A percentile compares a stretch with the other conserved stretches of the same genome.
Evolutionary conservation across 2,113 vertebrate species (phyloP).

Genomic region (Campylorhamphus procurvoides): DNA sequence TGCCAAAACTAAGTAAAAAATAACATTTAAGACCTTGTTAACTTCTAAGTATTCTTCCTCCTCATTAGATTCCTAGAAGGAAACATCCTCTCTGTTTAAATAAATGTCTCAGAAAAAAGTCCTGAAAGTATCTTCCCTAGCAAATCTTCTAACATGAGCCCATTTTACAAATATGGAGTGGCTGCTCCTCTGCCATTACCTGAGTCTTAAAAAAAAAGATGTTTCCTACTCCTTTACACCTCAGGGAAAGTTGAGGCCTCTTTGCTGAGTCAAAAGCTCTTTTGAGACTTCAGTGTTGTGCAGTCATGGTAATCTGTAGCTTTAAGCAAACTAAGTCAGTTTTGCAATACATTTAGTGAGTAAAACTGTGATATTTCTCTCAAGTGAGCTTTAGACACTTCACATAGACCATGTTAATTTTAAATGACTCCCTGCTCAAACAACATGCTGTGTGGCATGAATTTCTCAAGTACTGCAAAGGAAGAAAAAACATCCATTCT

Average conservation of each 20-base stretch:
- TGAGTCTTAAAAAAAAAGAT: not conserved
- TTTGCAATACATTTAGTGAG: not conserved
- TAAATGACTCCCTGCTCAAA: not conserved
- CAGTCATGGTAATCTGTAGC: not conserved
- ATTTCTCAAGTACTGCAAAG: not conserved
- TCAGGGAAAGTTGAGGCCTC: not conserved
- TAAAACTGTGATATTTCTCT: not conserved
- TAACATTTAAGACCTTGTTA: not conserved
- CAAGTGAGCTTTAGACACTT: not conserved
- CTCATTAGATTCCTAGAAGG: not conserved
- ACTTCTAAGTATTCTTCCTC: not conserved
- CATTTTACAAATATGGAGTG: not conserved
- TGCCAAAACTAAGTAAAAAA: not conserved
- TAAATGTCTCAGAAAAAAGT: not conserved
- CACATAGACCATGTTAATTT: not conserved
- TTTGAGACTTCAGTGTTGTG: not conserved
- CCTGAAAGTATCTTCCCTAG: not conserved
- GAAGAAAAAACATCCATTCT: not conserved
- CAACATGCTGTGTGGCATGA: not conserved
- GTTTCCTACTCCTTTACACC: not conserved
- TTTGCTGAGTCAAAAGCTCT: not conserved
- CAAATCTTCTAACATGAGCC: not conserved
- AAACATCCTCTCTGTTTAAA: not conserved
- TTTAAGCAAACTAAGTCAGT: not conserved
- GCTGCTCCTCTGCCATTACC: not conserved